phyloP scores from a whole-genome alignment of 2,113 vertebrate genomes.

The Semnornis frantzii region DNA sequence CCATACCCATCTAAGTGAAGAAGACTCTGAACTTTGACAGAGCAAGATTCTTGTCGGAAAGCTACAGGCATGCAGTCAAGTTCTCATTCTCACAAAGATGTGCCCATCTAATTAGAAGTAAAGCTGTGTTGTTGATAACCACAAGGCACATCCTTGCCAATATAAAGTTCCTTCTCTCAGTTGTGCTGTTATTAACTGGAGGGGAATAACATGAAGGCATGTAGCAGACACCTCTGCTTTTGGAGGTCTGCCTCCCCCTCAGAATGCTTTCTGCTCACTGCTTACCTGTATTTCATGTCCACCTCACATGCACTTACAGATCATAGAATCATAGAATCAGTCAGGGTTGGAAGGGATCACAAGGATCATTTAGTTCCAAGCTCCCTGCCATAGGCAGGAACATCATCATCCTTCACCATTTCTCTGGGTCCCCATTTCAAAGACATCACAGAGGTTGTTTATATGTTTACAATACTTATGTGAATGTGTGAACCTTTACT shows the following conservation, averaged over 20 bases:
- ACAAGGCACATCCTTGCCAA: neutral
- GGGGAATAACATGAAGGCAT: neutral
- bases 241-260: neutral
- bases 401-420: neutral
- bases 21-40: neutral
- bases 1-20: neutral
- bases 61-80: neutral
- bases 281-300: neutral
- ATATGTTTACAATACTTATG: neutral
- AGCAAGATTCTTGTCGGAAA: neutral
- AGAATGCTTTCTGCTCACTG: neutral
- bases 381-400: no score
- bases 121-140: neutral
- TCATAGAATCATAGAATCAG: no score
- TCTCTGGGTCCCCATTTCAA: neutral
- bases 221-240: neutral
- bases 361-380: no score
- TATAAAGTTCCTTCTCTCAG: neutral
- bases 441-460: neutral
- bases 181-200: neutral
- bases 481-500: neutral
- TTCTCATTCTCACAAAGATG: neutral
- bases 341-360: no score
- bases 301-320: neutral
- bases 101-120: neutral